Evolutionary conservation across 2,888 invertebrate genomes (phyloP).

Genomic region (Muschampia plurimacula): DNA sequence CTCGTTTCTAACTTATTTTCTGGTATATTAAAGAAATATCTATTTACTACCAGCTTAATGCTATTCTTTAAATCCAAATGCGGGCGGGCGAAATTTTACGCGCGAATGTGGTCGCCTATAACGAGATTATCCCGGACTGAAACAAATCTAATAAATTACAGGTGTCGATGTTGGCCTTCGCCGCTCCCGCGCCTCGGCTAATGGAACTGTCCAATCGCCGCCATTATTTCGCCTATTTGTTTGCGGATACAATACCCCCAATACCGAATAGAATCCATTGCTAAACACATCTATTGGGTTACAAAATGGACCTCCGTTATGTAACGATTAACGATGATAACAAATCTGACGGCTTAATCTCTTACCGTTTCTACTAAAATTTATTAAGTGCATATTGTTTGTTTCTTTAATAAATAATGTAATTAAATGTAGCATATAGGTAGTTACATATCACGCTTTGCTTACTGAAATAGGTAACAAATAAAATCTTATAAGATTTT

Average conservation of each 20-base stretch:
- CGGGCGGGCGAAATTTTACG: constrained; percentile 24
- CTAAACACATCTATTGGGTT: constrained; percentile 32
- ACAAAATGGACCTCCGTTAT: constrained; percentile 11
- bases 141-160: constrained; percentile 81
- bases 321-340: neutral
- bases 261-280: constrained; percentile 47
- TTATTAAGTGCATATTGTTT: too few species aligned
- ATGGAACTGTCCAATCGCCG: constrained; percentile 51
- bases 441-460: too few species aligned
- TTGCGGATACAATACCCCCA: constrained; percentile 48
- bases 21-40: neutral
- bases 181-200: constrained; percentile 53
- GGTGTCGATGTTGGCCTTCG: constrained; percentile 67
- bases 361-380: neutral
- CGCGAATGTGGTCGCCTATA: constrained; percentile 49
- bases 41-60: constrained; percentile 13
- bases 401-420: too few species aligned
- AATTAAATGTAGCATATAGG: too few species aligned
- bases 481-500: too few species aligned
- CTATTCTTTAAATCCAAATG: constrained; percentile 24
- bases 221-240: constrained; percentile 47
- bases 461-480: too few species aligned
- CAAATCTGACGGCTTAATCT: constrained; percentile 15
- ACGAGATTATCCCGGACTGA: constrained; percentile 76
- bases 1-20: too few species aligned